Base-by-base conservation (phyloP, 2,113 vertebrate species). In the Tupaia chinensis region DNA sequence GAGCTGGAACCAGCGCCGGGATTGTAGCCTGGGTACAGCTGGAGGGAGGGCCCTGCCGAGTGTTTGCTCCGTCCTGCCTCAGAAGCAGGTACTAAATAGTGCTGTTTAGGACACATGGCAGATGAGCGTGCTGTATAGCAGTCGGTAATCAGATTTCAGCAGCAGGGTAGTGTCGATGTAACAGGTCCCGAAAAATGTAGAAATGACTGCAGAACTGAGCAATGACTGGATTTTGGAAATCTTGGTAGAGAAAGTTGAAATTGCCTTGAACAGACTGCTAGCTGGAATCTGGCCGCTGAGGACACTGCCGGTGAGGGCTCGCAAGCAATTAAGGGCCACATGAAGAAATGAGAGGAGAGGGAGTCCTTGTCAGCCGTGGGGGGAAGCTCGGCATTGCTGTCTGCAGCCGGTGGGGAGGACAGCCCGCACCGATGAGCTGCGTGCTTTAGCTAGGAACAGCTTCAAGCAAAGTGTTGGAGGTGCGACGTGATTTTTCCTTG, bases 341-440 rank as follows among this genome's bases (percentile, higher is more conserved):
- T 60, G 3, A 32, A 65, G 32, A 68, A 17, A 3, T 0, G 9
- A 25, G 53, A 66, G 65, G 16, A 56, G 12, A 8, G 4, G 56
- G 11, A 23, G 11, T 68, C 29, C 4, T 81, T 29, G 6, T 19
- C 7, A 7, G 0, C 9, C 13, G 65, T 20, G 58, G 5, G 63
- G 72, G 78, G 77, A 66, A 58, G 56, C 29, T 34, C 23, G 20
- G 27, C 56, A 16, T 65, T 25, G 22, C 22, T 4, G 17, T 23
- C n/a, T 25, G n/a, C 58, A 27, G 56, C 32, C 20, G 4, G 16
- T 14, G 25, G 54, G 65, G n/a, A n/a, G 27, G 22, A 29, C 68
- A 70, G 12, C 73, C 34, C 23, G 1, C 9, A 2, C 44, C n/a
- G 23, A 12, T 17, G 6, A 27, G 27, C 1, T 7, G 1, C 8